Evolutionary conservation across 2,797 vertebrate genomes (phyloP).

Genomic region (Lerista edwardsae): DNA sequence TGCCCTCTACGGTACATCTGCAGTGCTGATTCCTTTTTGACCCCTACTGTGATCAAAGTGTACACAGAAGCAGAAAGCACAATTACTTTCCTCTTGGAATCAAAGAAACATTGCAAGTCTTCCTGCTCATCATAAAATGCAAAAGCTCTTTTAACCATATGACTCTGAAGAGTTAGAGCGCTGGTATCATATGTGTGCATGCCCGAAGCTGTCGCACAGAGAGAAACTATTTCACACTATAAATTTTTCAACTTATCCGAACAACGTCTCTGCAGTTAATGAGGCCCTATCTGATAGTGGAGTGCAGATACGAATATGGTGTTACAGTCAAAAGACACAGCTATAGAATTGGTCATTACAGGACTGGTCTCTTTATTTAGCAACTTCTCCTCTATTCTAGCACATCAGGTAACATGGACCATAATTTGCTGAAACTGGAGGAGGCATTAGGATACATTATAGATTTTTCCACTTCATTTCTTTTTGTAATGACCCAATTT

Average conservation of each 20-base stretch:
- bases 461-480: not conserved
- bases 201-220: conserved; percentile 33
- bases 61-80: not conserved
- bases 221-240: conserved; percentile 29
- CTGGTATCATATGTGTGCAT: conserved; percentile 12
- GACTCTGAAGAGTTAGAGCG: conserved; percentile 8
- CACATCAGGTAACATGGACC: not conserved
- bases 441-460: not conserved
- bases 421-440: conserved; percentile 11
- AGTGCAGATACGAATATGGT: accelerated
- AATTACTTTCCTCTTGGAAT: not conserved
- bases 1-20: not conserved
- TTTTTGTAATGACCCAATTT: not conserved
- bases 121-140: not conserved
- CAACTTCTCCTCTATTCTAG: conserved; percentile 1
- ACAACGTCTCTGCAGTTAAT: conserved; percentile 54
- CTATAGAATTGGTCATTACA: conserved; percentile 22
- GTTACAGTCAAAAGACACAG: conserved; percentile 5
- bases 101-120: not conserved
- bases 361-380: conserved; percentile 37
- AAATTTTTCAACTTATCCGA: conserved; percentile 47
- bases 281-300: conserved; percentile 43
- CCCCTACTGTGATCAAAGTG: not conserved
- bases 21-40: not conserved
- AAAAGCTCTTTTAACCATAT: conserved; percentile 20